A percentile compares a stretch with the other conserved stretches of the same genome.
Evolutionary conservation across 2,797 vertebrate genomes (phyloP).

Genomic region (Danionella dracula): DNA sequence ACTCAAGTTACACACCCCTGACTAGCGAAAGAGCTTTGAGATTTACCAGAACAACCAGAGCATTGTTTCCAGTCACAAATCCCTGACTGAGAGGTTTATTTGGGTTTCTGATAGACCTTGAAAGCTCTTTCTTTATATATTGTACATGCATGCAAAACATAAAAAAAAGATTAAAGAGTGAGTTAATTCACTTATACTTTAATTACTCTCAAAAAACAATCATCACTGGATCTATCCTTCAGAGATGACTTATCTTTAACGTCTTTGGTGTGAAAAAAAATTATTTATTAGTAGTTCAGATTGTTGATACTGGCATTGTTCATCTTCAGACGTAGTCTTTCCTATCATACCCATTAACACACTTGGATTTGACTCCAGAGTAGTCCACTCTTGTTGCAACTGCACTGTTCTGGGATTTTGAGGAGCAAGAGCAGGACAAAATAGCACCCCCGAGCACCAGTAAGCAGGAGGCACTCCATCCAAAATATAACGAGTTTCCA

Average conservation of each 20-base stretch:
- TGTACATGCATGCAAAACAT: no score
- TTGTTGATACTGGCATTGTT: no score
- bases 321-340: constrained; percentile 61
- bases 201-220: no score
- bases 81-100: constrained; percentile 50
- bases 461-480: constrained; percentile 74
- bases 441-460: constrained; percentile 69
- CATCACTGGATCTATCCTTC: no score
- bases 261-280: no score
- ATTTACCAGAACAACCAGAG: constrained; percentile 55
- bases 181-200: no score
- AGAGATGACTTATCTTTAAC: no score
- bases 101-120: constrained; percentile 10
- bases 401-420: constrained; percentile 20
- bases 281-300: no score
- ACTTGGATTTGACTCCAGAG: constrained; percentile 56
- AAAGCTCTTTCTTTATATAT: background rate
- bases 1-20: constrained; percentile 55
- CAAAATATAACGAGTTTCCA: constrained; percentile 76
- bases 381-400: constrained; percentile 52
- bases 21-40: constrained; percentile 42
- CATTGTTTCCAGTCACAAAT: constrained; percentile 56
- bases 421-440: constrained; percentile 71
- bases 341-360: constrained; percentile 59
- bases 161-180: no score